Evolutionary conservation across 2,888 invertebrate species (phyloP).

Genomic region (Scaptomyza cyrtandrae): DNA sequence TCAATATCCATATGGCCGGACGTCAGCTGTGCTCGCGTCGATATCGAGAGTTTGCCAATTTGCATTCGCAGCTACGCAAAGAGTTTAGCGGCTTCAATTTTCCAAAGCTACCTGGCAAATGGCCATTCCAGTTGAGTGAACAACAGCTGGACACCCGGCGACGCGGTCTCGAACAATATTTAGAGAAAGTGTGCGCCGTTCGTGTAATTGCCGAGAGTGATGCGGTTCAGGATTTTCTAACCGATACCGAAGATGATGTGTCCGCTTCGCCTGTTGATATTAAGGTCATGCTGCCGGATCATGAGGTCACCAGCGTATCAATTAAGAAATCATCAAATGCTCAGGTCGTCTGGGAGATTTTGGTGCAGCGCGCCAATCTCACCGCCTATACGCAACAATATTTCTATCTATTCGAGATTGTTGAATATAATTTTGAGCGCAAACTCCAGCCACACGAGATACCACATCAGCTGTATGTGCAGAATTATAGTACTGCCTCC

Average conservation of each 20-base stretch:
- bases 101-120: slow-evolving; percentile 98
- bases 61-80: slow-evolving; percentile 94
- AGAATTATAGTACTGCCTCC: slow-evolving; percentile 99
- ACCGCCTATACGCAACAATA: slow-evolving; percentile 92
- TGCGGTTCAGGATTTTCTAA: slow-evolving; percentile 98
- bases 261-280: slow-evolving; percentile 91
- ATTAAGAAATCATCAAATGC: slow-evolving; percentile 95
- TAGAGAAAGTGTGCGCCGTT: slow-evolving; percentile 99
- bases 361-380: slow-evolving; percentile 93
- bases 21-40: slow-evolving; percentile 97
- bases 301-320: slow-evolving; percentile 94
- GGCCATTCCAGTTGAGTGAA: slow-evolving; percentile 98
- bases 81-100: slow-evolving; percentile 98
- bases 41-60: slow-evolving; percentile 96
- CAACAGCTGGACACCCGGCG: slow-evolving; percentile 98
- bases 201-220: slow-evolving; percentile 99
- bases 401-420: slow-evolving; percentile 98
- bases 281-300: slow-evolving; percentile 94
- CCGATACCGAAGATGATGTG: slow-evolving; percentile 94
- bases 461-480: slow-evolving; percentile 98
- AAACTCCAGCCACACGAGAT: slow-evolving; percentile 97
- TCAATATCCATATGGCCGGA: slow-evolving; percentile 99
- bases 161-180: slow-evolving; percentile 98
- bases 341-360: slow-evolving; percentile 94
- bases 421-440: slow-evolving; percentile 98